Evolutionary conservation across 2,113 vertebrate species (phyloP).

Genomic region (Rafetus swinhoei): DNA sequence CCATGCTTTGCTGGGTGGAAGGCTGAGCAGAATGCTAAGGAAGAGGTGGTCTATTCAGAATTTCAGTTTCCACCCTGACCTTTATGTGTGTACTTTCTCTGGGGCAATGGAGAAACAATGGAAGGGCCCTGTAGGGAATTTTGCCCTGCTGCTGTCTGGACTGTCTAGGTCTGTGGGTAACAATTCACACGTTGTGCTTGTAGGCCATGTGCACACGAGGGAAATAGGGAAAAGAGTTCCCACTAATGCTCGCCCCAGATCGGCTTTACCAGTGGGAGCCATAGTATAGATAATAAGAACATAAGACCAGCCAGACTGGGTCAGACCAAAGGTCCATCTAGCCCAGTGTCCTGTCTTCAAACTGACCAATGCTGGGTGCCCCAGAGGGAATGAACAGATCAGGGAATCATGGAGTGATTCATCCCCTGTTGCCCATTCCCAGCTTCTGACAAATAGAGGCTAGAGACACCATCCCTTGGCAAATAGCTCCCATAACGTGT

Average conservation of each 20-base stretch:
- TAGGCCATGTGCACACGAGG: background rate
- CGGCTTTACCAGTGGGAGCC: background rate
- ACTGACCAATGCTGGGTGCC: no score
- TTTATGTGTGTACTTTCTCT: background rate
- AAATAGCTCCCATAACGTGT: background rate
- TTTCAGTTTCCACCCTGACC: background rate
- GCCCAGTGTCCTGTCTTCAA: no score
- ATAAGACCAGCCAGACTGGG: background rate
- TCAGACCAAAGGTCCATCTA: no score
- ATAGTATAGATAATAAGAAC: background rate
- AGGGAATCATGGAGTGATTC: no score
- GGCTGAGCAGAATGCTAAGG: slow-evolving; percentile 30
- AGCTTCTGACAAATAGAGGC: no score
- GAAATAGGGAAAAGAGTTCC: background rate
- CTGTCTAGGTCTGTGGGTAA: background rate
- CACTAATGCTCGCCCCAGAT: background rate
- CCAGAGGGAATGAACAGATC: no score
- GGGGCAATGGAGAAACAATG: background rate
- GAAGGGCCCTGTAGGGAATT: background rate
- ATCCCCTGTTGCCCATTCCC: no score
- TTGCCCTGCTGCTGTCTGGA: background rate
- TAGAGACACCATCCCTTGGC: no score
- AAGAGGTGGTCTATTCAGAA: slow-evolving; percentile 7
- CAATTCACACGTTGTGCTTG: background rate
- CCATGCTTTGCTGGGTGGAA: background rate